Evolutionary conservation across 2,888 invertebrate genomes (phyloP).

Genomic region (Andrena praecox): DNA sequence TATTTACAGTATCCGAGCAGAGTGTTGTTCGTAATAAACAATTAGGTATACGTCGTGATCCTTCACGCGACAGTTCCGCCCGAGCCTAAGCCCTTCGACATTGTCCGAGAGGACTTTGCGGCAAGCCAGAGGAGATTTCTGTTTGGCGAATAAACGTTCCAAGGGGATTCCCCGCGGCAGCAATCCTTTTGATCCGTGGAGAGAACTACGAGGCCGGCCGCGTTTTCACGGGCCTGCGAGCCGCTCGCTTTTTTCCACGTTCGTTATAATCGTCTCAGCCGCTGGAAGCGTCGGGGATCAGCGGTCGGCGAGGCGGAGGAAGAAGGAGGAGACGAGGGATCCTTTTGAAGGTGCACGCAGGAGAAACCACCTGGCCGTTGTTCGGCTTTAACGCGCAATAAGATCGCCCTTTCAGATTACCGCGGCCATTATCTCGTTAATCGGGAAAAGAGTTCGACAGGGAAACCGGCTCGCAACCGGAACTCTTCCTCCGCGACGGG

Average conservation of each 20-base stretch:
- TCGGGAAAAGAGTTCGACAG: slow-evolving; percentile 80
- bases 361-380: slow-evolving; percentile 78
- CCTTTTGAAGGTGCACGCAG: slow-evolving; percentile 63
- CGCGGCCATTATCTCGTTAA: slow-evolving; percentile 80
- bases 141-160: neutral
- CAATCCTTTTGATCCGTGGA: slow-evolving; percentile 62
- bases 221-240: slow-evolving; percentile 72
- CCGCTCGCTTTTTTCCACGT: slow-evolving; percentile 68
- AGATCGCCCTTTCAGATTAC: slow-evolving; percentile 82
- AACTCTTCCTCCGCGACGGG: slow-evolving; percentile 12
- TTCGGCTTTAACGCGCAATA: slow-evolving; percentile 83
- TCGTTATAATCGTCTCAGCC: slow-evolving; percentile 74
- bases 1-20: no score
- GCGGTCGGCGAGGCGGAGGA: slow-evolving; percentile 19
- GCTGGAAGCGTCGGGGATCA: slow-evolving; percentile 64
- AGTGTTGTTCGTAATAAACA: no score
- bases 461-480: slow-evolving; percentile 50
- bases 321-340: slow-evolving; percentile 13
- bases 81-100: neutral
- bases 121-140: neutral
- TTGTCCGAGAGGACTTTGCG: neutral
- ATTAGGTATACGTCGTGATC: neutral
- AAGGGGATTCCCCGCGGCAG: slow-evolving; percentile 27
- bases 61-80: slow-evolving; percentile 1
- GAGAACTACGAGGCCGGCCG: slow-evolving; percentile 33